phyloP scores from a whole-genome alignment of 1,140 invertebrate genomes.

The Cephus cinctus region DNA sequence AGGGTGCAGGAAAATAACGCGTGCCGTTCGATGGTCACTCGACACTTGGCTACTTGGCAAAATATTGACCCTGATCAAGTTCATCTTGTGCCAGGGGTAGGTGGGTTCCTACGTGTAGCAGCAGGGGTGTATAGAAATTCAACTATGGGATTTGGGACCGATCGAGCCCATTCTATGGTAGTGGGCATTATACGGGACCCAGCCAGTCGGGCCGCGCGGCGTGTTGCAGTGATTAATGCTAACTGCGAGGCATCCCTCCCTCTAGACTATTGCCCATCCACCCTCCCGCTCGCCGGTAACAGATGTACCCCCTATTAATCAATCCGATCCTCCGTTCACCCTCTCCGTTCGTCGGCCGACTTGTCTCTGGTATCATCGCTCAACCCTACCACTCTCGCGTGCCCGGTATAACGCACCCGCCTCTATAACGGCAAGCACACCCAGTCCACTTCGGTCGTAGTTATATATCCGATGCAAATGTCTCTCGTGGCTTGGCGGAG shows the following conservation, averaged over 20 bases:
- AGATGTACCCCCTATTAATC: slow-evolving; percentile 55
- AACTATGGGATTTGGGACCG: too few species aligned
- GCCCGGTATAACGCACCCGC: slow-evolving; percentile 20
- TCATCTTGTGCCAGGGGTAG: too few species aligned
- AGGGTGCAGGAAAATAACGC: too few species aligned
- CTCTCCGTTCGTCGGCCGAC: slow-evolving; percentile 1
- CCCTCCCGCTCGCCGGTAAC: slow-evolving; percentile 47
- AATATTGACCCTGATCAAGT: too few species aligned
- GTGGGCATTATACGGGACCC: slow-evolving; percentile 47
- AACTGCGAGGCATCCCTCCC: slow-evolving; percentile 48
- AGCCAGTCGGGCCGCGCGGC: slow-evolving; percentile 36
- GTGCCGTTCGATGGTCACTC: too few species aligned
- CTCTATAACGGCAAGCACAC: too few species aligned
- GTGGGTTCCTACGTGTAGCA: too few species aligned
- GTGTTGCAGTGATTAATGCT: slow-evolving; percentile 55
- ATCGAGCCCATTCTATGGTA: slow-evolving; percentile 25
- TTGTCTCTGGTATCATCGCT: slow-evolving; percentile 44
- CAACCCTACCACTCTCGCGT: slow-evolving; percentile 30
- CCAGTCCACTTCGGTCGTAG: too few species aligned
- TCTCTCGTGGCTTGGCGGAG: too few species aligned
- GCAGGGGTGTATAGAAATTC: too few species aligned
- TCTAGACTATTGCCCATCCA: slow-evolving; percentile 41
- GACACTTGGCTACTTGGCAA: too few species aligned
- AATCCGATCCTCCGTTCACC: slow-evolving; percentile 34
- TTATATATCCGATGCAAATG: too few species aligned